phyloP scores from a whole-genome alignment of 2,888 invertebrate genomes.

The Lasioglossum villosulum region DNA sequence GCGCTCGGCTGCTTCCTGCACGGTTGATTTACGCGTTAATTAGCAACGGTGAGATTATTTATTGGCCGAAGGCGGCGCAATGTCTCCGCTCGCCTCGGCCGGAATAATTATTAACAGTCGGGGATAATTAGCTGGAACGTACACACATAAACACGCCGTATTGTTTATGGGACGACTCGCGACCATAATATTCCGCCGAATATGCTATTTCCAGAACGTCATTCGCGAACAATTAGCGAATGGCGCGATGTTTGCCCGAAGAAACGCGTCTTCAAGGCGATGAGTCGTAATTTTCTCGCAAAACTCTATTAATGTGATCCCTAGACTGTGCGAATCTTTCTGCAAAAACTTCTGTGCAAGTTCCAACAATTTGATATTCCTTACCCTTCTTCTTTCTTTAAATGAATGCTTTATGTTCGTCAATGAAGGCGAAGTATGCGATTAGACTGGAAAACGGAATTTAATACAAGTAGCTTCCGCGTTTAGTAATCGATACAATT shows the following conservation, averaged over 20 bases:
- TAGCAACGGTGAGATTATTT: conserved; percentile 54
- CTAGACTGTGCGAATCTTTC: background rate
- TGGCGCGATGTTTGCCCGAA: conserved; percentile 30
- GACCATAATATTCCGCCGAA: conserved; percentile 72
- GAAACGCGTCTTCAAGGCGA: conserved; percentile 13
- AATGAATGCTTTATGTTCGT: too few relatives aligned
- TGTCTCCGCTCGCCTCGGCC: conserved; percentile 41
- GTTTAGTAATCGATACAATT: too few relatives aligned
- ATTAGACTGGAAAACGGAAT: too few relatives aligned
- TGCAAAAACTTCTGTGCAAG: background rate
- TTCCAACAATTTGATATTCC: background rate
- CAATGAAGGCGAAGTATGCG: too few relatives aligned
- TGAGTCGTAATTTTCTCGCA: background rate
- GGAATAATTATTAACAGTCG: conserved; percentile 49
- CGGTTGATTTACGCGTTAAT: conserved; percentile 56
- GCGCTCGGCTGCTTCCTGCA: conserved; percentile 24
- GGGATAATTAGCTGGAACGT: conserved; percentile 52
- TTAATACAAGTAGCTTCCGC: too few relatives aligned
- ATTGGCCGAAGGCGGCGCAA: conserved; percentile 47
- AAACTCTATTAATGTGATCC: background rate
- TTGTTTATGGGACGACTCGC: conserved; percentile 50
- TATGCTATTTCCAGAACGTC: conserved; percentile 71
- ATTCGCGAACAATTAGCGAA: conserved; percentile 70
- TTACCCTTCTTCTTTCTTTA: too few relatives aligned
- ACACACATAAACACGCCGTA: background rate